Conservation (phyloP, 2,797 vertebrate genomes). For the Dicrostonyx torquatus region DNA sequence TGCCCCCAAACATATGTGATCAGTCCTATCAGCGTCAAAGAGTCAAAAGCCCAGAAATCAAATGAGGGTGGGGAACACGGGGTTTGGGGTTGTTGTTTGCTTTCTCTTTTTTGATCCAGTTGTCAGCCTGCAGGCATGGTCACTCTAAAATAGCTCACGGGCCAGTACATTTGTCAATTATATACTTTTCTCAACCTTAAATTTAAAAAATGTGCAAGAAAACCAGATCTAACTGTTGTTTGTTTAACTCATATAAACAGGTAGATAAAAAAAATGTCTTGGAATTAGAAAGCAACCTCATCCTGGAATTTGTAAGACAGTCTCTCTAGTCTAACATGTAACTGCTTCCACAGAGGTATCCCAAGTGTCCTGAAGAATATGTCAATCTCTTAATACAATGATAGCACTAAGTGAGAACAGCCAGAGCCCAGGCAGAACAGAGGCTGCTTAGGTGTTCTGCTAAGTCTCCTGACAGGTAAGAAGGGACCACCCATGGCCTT, state of each 20-base stretch:
- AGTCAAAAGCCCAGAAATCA: neutral
- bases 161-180: neutral
- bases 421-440: neutral
- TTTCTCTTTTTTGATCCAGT: neutral
- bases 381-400: neutral
- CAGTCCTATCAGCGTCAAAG: neutral
- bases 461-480: too few relatives aligned
- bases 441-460: neutral
- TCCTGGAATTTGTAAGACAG: neutral
- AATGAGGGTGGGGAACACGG: neutral
- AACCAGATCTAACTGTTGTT: neutral
- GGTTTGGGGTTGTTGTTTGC: neutral
- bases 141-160: neutral
- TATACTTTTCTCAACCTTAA: neutral
- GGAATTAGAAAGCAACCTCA: conserved; percentile 1
- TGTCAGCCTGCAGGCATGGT: neutral
- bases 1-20: neutral
- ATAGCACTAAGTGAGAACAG: neutral
- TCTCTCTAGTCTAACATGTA: neutral
- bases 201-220: neutral
- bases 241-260: neutral
- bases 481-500: accelerated
- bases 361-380: neutral
- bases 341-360: neutral
- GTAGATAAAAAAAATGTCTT: neutral